A percentile compares a stretch with the other conserved stretches of the same genome.
These are phyloP conservation scores for Nymphicus hollandicus DNA, from an alignment of 2,113 vertebrate genomes.

Conservation along the genomic window DNA sequence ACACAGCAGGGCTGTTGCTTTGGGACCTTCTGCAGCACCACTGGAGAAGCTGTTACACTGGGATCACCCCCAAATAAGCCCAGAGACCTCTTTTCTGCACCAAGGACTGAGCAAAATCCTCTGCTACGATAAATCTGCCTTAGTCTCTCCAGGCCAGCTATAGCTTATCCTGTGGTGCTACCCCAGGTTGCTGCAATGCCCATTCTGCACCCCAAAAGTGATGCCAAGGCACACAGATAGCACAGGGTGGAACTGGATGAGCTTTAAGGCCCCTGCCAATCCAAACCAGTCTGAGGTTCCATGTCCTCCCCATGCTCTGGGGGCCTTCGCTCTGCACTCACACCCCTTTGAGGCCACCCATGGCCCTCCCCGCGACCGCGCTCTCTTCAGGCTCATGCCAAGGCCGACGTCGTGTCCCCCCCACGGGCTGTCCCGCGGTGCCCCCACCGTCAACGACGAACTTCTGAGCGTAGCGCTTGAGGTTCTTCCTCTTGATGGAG, in stretches of 20 bases:
- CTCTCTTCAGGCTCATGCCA: no score
- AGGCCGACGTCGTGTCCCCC: no score
- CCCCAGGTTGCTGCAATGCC: fast-evolving
- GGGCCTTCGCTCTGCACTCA: no score
- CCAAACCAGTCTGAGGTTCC: no score
- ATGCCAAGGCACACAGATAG: fast-evolving
- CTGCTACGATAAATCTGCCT: fast-evolving
- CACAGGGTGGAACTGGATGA: neutral
- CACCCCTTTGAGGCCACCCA: no score
- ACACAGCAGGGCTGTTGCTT: neutral
- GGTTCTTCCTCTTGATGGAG: constrained; percentile 85
- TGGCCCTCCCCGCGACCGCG: no score
- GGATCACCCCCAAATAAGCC: neutral
- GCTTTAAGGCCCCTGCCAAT: neutral
- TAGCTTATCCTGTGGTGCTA: fast-evolving
- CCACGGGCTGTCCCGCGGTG: neutral
- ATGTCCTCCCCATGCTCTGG: no score
- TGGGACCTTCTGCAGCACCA: neutral
- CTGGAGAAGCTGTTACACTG: neutral
- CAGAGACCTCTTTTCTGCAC: neutral
- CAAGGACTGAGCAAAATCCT: neutral
- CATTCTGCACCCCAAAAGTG: fast-evolving
- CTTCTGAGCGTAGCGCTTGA: constrained; percentile 86
- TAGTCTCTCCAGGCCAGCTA: neutral
- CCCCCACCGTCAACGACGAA: constrained; percentile 80